Evolutionary conservation across 2,797 vertebrate species (phyloP), one percentile per base, ranked within the genome.

Genomic region (Pseudomugil gertrudae): DNA sequence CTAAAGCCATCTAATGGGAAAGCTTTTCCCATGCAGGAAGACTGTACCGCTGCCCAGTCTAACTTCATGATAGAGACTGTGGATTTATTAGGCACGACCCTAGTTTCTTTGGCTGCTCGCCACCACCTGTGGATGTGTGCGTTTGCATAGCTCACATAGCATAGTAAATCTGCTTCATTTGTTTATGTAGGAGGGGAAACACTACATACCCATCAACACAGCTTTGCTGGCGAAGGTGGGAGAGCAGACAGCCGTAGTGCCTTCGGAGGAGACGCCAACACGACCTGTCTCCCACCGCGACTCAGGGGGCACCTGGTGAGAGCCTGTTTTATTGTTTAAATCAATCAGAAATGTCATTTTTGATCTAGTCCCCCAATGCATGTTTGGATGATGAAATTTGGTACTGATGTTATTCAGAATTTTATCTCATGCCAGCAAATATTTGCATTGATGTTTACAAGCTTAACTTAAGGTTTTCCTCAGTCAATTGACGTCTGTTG

Each of bases 141-240:
- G 68, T 78, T 84, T 76, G 75, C 23, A 0, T 33, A 73, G 63
- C 24, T 8, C 19, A 11, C 62, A n/a, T 56, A 36, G 64, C 63
- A 55, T 68, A 53, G 62, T 78, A 69, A 78, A 74, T 30, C 66
- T 58, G n/a, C 52, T 43, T 62, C 38, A 72, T 47, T 73, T 60
- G 9, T 75, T 76, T 53, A 52, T 67, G 69, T 29, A 98, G 96
- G 96, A 97, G 81, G 96, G 96, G 8, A 98, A 98, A 83, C 95
- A 98, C 81, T 98, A 98, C 62, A 98, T 98, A 80, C 96, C 96
- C 45, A 92, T 98, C 88, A 97, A 97, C 91, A 96, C 95, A 27
- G 93, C 92, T 24, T 66, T 97, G 82, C 87, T 95, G 80, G 88
- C 82, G 5, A 93, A 94, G 59, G 90, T 91, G 62, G 93, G 94